Percentiles rank a stretch among this genome's conserved stretches.
Conservation (phyloP, 2,888 invertebrate genomes). For the Tachina fera region DNA sequence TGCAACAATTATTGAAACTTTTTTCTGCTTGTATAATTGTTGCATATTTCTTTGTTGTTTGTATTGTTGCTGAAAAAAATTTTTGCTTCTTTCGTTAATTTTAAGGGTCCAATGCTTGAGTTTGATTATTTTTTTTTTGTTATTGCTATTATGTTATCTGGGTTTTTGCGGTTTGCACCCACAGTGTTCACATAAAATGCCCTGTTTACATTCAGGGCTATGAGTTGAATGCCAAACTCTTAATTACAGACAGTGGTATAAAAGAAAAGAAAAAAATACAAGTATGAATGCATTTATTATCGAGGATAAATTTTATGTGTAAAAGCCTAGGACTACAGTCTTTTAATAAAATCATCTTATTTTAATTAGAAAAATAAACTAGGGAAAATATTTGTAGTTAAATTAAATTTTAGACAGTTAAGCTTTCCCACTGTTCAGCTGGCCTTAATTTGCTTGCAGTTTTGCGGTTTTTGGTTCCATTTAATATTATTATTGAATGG, state of each 20-base stretch:
- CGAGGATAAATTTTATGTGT: no score
- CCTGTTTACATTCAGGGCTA: neutral
- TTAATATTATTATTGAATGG: constrained; percentile 43
- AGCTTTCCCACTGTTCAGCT: constrained; percentile 5
- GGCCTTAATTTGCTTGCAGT: neutral
- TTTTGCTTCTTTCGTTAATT: neutral
- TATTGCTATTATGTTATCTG: constrained; percentile 26
- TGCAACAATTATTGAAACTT: constrained; percentile 50
- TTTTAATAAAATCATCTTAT: neutral
- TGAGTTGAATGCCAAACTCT: constrained; percentile 35
- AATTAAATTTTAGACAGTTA: neutral
- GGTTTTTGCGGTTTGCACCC: constrained; percentile 33
- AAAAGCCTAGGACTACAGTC: neutral
- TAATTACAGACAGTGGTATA: constrained; percentile 18
- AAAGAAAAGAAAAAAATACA: neutral
- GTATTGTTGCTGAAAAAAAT: constrained; percentile 3
- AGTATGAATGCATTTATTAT: neutral
- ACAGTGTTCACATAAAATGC: neutral
- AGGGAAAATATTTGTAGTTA: neutral
- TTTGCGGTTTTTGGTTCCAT: constrained; percentile 46
- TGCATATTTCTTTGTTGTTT: constrained; percentile 19
- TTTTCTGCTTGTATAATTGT: constrained; percentile 31
- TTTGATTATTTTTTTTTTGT: constrained; percentile 27
- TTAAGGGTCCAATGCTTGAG: constrained; percentile 26
- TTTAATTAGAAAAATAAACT: neutral